A percentile compares a stretch with the other conserved stretches of the same genome.
phyloP scores from a whole-genome alignment of 2,797 vertebrate species.

The Chrysocyon brachyurus region DNA sequence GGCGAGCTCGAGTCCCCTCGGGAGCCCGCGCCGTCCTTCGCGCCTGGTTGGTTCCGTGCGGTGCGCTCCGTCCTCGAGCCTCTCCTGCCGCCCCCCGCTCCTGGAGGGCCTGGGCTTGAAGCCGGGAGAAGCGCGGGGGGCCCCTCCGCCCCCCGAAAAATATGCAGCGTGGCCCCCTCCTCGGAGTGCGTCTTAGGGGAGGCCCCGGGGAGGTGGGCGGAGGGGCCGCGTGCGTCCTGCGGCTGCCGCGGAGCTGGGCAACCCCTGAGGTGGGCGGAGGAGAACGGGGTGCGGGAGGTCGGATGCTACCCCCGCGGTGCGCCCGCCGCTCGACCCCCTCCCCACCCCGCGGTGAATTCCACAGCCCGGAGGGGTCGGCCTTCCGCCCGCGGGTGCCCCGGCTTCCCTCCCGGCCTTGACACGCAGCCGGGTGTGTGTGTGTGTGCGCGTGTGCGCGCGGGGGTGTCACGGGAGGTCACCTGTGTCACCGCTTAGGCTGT shows the following conservation, averaged over 20 bases:
- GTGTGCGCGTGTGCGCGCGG: fast-evolving
- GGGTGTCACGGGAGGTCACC: not conserved
- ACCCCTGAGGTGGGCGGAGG: not conserved
- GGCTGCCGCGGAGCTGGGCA: not conserved
- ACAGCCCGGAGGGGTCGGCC: not conserved
- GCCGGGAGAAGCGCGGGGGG: not conserved
- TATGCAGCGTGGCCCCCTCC: too few species aligned
- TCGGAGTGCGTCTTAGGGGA: not conserved
- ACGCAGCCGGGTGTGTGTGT: not conserved
- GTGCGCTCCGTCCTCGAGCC: not conserved
- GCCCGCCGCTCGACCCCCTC: not conserved
- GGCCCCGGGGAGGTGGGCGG: not conserved
- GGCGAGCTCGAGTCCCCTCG: not conserved
- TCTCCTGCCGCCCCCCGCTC: not conserved
- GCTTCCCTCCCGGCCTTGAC: not conserved
- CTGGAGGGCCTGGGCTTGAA: not conserved
- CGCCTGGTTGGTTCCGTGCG: conserved; percentile 72
- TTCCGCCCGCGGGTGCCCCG: not conserved
- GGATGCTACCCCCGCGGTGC: not conserved
- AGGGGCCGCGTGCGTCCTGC: not conserved
- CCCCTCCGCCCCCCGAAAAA: not conserved
- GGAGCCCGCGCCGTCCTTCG: conserved; percentile 47
- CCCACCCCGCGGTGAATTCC: not conserved
- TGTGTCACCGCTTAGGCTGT: not conserved
- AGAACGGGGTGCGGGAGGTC: not conserved